Conservation (phyloP, 2,888 invertebrate species). For the Mesorhabditis spiculigera region DNA sequence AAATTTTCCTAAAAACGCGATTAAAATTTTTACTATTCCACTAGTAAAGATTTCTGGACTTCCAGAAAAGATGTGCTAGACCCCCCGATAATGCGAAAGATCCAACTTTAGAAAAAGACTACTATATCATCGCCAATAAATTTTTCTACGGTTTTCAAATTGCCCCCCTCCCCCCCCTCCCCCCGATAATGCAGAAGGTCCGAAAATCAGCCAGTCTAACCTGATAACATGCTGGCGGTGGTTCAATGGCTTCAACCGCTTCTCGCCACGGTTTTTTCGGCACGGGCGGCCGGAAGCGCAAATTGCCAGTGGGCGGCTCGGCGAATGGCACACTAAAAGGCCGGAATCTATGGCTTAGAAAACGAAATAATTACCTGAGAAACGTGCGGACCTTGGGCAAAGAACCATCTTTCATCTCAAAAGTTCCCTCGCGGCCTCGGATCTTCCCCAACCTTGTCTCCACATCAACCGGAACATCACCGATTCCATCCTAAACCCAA, state of each 20-base stretch:
- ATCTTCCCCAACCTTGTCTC: slow-evolving; percentile 45
- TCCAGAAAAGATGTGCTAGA: no score
- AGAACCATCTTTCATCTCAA: slow-evolving; percentile 30
- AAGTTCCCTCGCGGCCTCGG: slow-evolving; percentile 47
- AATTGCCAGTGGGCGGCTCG: slow-evolving; percentile 50
- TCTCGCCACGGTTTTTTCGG: slow-evolving; percentile 50
- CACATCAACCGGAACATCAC: slow-evolving; percentile 30
- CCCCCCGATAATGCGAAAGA: no score
- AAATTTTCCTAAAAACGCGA: no score
- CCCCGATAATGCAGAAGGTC: no score
- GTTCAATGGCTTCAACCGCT: slow-evolving; percentile 28
- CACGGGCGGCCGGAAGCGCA: slow-evolving; percentile 48
- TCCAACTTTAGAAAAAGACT: no score
- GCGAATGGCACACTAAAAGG: slow-evolving; percentile 51
- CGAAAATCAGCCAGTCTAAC: slow-evolving; percentile 11
- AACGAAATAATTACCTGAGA: slow-evolving; percentile 29
- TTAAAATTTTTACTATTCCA: no score
- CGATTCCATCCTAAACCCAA: background rate
- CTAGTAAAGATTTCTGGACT: no score
- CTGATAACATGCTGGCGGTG: slow-evolving; percentile 53
- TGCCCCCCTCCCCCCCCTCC: no score
- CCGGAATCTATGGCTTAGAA: background rate
- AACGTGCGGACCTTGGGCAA: slow-evolving; percentile 40
- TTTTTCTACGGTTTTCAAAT: no score
- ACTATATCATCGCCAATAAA: no score